Evolutionary conservation across 2,888 invertebrate species (phyloP).

Genomic region (Abrostola tripartita): DNA sequence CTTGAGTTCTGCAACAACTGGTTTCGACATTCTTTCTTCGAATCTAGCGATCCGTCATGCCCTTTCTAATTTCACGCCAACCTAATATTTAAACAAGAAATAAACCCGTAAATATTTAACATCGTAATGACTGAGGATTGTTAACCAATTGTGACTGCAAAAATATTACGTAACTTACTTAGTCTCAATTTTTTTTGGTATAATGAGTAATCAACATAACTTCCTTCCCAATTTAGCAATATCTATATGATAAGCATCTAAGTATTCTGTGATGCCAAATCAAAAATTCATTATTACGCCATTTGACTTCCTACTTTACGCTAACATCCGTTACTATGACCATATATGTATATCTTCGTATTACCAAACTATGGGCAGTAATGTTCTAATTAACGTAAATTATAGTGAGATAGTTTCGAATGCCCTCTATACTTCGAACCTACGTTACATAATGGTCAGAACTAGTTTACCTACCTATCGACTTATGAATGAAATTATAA

Average conservation of each 20-base stretch:
- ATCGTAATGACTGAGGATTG: conserved; percentile 2
- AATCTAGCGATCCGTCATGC: conserved; percentile 28
- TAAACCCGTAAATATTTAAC: conserved; percentile 39
- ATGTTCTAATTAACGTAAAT: conserved; percentile 24
- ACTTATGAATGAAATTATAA: conserved; percentile 65
- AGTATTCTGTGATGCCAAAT: conserved; percentile 20
- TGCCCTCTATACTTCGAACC: conserved; percentile 59
- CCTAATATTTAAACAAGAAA: conserved; percentile 2
- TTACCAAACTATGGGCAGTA: conserved; percentile 19
- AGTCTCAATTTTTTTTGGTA: conserved; percentile 1
- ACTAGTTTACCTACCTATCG: conserved; percentile 63
- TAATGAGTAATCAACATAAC: conserved; percentile 22
- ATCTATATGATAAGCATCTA: conserved; percentile 1
- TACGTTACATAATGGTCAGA: conserved; percentile 55
- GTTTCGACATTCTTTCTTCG: conserved; percentile 25
- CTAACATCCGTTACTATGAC: conserved; percentile 15
- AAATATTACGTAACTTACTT: conserved; percentile 9
- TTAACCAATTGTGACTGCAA: conserved; percentile 1
- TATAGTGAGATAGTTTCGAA: conserved; percentile 55
- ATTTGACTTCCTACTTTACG: conserved; percentile 25
- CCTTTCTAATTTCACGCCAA: conserved; percentile 44
- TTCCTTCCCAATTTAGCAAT: conserved; percentile 11
- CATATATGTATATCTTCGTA: conserved; percentile 14
- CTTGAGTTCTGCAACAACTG: conserved; percentile 15
- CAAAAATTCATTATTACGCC: conserved; percentile 7